Evolutionary conservation across 1,140 invertebrate species (phyloP), one percentile per base, ranked within the genome.

Genomic region (Papilio polyxenes): DNA sequence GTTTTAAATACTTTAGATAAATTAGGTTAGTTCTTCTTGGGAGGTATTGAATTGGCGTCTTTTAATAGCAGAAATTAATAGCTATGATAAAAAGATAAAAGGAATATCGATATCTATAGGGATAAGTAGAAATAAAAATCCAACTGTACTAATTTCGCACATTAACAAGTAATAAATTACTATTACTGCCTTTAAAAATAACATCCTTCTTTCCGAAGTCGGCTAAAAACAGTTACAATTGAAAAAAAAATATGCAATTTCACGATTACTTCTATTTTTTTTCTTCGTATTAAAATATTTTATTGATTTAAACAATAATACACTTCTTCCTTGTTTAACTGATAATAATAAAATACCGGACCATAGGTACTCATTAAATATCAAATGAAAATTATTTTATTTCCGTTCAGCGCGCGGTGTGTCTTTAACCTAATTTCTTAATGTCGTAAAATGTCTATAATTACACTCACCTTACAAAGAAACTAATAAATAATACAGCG

Each of bases 391-490:
- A 23, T 11, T 51, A 7, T 76, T 49, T 23, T 23, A 6, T 76
- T 17, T 20, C n/a, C 48, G 15, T 20, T 49, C 2, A 17, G 75
- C 75, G 75, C 75, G 10, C 75, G 48, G 75, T 51, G 40, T 76
- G 48, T 9, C 11, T 48, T 9, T 17, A 76, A 9, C 75, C 48
- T 76, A 49, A 76, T 23, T 4, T 17, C 6, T 76, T 76, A 76
- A 76, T 51, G 75, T 23, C 17, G 48, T 56, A 78, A 78, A 78
- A 78, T 56, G 53, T 78, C 76, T 78, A 78, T 78, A 59, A 59
- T 78, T 78, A 59, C 31, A 15, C 23, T 31, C 76, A 78, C 51
- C 76, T 78, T 31, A 78, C 76, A 59, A 78, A 23, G 75, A 78
- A 78, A 56, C 23, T 56, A 37, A 78, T 78, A 78, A 78, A n/a